Evolutionary conservation across 1,140 invertebrate species (phyloP).

Genomic region (Tetraneura akinire): DNA sequence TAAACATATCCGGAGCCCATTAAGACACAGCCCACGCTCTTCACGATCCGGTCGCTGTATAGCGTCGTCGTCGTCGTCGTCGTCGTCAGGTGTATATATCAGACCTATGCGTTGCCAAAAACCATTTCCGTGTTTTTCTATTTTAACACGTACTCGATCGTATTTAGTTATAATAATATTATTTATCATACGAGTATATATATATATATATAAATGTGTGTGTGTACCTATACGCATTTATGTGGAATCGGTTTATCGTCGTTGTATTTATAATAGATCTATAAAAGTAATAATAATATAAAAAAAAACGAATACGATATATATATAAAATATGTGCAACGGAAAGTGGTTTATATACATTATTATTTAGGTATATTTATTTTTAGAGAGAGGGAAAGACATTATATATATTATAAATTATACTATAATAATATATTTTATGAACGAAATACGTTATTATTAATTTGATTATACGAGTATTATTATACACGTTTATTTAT

Average conservation of each 20-base stretch:
- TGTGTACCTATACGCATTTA: too few species aligned
- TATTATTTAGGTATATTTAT: neutral
- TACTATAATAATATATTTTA: neutral
- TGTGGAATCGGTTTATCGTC: conserved; percentile 11
- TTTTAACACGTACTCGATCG: conserved; percentile 20
- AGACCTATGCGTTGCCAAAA: conserved; percentile 46
- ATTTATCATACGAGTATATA: neutral
- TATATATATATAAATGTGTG: neutral
- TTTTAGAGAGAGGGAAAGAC: neutral
- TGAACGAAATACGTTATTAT: neutral
- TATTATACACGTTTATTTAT: too few species aligned
- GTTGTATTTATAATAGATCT: conserved; percentile 8
- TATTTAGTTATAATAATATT: too few species aligned
- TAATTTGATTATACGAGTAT: neutral
- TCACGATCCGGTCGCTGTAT: conserved; percentile 41
- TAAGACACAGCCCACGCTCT: conserved; percentile 44
- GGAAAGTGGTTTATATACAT: neutral
- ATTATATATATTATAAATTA: neutral
- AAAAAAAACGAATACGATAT: neutral
- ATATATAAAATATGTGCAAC: neutral
- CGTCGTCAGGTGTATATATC: conserved; percentile 14
- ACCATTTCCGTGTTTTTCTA: conserved; percentile 48
- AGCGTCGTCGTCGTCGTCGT: too few species aligned
- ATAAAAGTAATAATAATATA: neutral
- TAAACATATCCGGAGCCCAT: conserved; percentile 46